Evolutionary conservation across 2,888 invertebrate genomes (phyloP), one percentile per base, ranked within the genome.

Genomic region (Mimachlamys varia): DNA sequence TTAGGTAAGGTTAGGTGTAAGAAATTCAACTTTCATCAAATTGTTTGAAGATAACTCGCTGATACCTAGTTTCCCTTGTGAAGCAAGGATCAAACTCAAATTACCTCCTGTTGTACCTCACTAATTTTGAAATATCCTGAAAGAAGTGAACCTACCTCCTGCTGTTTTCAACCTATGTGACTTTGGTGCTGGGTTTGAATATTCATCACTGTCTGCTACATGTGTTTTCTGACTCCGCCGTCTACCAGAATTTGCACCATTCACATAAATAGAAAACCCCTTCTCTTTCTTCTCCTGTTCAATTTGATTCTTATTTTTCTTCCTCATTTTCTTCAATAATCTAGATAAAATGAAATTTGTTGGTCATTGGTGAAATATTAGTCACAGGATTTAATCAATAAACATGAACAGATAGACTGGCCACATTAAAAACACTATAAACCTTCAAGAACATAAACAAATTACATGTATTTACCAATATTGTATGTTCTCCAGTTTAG

Each of bases 211-310:
- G 17, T 76, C 76, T 22, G 27, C 76, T 33, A 33, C 76, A 76
- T 5, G 12, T 13, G 27, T 33, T 76, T 76, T 22, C 62, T 76
- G 50, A 37, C 89, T 38, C 88, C 87, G 49, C 88, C 92, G 88
- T 89, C 91, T 90, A 90, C 92, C 91, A 90, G 92, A 92, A 91
- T 96, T 96, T 12, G 96, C 96, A 87, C 96, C 96, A 93, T 96
- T 96, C 10, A 97, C 94, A 93, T 97, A 97, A 49, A 96, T 93
- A 58, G 96, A 95, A 91, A 97, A 97, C 0, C 97, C 97, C 90
- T 96, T 96, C 92, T 97, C 97, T 90, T 95, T 96, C 88, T 95
- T 93, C 92, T 96, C 96, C 76, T 96, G 89, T 37, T 96, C 95
- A 53, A 96, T 95, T 92, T 96, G 95, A 88, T 93, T 92, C 58